These are phyloP conservation scores for Cardiocondyla obscurior DNA, from an alignment of 1,140 invertebrate genomes.

Conservation along the genomic window DNA sequence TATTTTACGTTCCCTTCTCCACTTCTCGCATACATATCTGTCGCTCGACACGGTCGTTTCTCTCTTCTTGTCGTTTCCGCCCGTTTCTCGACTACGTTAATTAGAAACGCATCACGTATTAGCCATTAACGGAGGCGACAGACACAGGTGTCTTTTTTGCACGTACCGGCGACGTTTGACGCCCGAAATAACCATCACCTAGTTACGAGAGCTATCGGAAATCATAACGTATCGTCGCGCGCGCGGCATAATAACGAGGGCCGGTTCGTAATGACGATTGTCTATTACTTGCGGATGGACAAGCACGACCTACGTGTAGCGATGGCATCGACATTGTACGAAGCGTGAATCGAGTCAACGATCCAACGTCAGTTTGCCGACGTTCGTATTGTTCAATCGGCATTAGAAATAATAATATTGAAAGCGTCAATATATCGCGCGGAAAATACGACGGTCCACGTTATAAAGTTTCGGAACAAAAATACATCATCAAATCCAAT, in stretches of 20 bases:
- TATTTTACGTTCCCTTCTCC: constrained; percentile 25
- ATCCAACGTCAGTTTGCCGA: background rate
- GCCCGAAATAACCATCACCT: constrained; percentile 22
- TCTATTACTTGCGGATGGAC: constrained; percentile 68
- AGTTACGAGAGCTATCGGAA: constrained; percentile 67
- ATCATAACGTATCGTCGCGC: constrained; percentile 63
- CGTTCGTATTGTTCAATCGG: background rate
- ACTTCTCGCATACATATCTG: background rate
- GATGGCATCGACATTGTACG: constrained; percentile 13
- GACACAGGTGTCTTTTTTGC: constrained; percentile 57
- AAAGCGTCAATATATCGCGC: background rate
- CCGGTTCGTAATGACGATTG: constrained; percentile 68
- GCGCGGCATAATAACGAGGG: constrained; percentile 69
- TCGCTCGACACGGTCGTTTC: background rate
- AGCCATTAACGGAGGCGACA: constrained; percentile 63
- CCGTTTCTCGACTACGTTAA: constrained; percentile 51
- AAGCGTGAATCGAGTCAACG: background rate
- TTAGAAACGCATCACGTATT: constrained; percentile 68
- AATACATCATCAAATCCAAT: background rate
- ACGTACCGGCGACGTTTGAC: constrained; percentile 47
- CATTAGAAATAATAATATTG: background rate
- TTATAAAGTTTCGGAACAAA: background rate
- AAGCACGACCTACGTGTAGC: background rate
- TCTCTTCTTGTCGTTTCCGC: constrained; percentile 11
- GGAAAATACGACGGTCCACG: background rate